Evolutionary conservation across 2,888 invertebrate genomes (phyloP).

Genomic region (Aporophyla lueneburgensis): DNA sequence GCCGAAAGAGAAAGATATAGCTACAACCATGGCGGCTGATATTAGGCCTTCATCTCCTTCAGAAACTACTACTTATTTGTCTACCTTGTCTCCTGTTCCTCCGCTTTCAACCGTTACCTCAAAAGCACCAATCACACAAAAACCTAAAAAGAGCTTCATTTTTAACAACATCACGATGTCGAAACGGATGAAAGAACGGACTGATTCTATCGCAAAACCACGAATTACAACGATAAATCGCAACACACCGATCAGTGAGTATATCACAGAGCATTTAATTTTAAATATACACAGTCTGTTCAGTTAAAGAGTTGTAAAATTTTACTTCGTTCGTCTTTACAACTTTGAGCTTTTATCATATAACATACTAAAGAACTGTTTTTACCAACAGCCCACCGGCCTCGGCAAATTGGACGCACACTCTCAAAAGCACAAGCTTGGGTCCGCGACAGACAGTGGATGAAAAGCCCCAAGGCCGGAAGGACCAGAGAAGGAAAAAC

Average conservation of each 20-base stretch:
- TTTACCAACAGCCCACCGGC: neutral
- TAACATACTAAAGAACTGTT: neutral
- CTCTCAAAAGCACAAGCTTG: conserved; percentile 31
- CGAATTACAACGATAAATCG: neutral
- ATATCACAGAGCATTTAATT: neutral
- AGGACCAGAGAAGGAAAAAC: too few species aligned
- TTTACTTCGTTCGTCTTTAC: neutral
- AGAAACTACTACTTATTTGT: neutral
- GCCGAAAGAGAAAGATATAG: neutral
- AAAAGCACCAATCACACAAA: neutral
- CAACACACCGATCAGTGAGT: neutral
- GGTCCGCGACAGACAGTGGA: conserved; percentile 12
- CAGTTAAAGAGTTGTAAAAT: too few species aligned
- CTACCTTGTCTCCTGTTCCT: neutral
- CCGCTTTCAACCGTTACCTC: rapidly evolving
- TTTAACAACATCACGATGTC: neutral
- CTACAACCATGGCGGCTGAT: too few species aligned
- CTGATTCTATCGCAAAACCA: neutral
- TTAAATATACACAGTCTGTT: neutral
- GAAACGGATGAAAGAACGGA: neutral
- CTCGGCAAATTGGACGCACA: neutral
- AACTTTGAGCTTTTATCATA: neutral
- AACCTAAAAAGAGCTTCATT: neutral
- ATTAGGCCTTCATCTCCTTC: neutral
- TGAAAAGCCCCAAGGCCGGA: neutral